These are phyloP conservation scores for Tethya wilhelma DNA, from an alignment of 37 sponge, comb jelly and placozoan species.

Conservation along the genomic window DNA sequence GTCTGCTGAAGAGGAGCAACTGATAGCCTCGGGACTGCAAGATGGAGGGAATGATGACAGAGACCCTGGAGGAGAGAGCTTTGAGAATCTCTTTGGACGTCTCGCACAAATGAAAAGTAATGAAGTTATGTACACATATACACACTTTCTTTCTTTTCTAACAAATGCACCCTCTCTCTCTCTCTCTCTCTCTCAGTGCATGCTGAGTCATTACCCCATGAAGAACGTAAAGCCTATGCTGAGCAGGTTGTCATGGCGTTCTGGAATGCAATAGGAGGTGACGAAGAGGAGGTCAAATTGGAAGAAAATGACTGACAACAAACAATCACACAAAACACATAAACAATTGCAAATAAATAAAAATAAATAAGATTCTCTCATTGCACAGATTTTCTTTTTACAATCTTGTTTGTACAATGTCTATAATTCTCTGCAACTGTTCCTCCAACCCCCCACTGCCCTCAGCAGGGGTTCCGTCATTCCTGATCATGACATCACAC, in stretches of 20 bases:
- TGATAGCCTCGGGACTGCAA: slow-evolving; percentile 16
- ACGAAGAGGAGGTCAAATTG: slow-evolving; percentile 58
- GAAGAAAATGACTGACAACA: not conserved
- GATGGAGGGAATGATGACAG: slow-evolving; percentile 1
- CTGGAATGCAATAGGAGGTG: slow-evolving; percentile 84
- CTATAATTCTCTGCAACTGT: slow-evolving; percentile 3
- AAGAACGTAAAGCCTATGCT: slow-evolving; percentile 75
- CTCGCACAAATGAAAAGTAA: slow-evolving; percentile 70
- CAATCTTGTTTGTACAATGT: not conserved
- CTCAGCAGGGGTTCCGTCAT: slow-evolving; percentile 30
- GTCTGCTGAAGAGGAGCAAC: slow-evolving; percentile 19
- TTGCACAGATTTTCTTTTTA: not conserved
- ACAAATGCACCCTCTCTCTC: not conserved
- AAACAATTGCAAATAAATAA: too few species aligned
- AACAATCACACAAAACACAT: not conserved
- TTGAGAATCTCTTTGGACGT: slow-evolving; percentile 59
- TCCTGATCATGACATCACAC: slow-evolving; percentile 69
- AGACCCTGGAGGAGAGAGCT: slow-evolving; percentile 55
- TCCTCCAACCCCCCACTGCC: not conserved
- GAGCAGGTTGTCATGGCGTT: slow-evolving; percentile 86
- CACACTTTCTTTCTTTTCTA: not conserved
- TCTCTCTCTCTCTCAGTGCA: slow-evolving; percentile 36
- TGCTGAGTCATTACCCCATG: slow-evolving; percentile 71
- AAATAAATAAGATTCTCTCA: too few species aligned
- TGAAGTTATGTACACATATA: not conserved